Percentiles rank a stretch among this genome's conserved stretches.
phyloP scores from a whole-genome alignment of 2,888 invertebrate genomes.

The Aporophyla lueneburgensis region DNA sequence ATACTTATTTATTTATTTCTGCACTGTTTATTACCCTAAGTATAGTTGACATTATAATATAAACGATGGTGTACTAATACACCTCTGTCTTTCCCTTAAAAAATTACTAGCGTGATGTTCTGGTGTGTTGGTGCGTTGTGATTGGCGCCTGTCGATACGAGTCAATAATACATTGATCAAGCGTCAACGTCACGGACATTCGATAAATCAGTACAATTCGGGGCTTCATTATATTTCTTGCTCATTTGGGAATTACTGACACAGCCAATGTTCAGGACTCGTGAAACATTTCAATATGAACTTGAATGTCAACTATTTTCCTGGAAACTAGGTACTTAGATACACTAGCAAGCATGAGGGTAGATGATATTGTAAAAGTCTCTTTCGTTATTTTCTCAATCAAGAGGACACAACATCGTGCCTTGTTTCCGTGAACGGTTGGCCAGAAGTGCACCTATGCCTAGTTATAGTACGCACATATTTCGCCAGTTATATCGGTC shows the following conservation, averaged over 20 bases:
- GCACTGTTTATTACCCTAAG: too few species aligned
- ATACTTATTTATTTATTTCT: too few species aligned
- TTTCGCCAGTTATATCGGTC: too few species aligned
- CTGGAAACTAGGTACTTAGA: neutral
- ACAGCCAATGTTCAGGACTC: neutral
- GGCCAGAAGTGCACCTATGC: too few species aligned
- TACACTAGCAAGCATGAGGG: neutral
- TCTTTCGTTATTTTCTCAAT: neutral
- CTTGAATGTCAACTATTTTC: neutral
- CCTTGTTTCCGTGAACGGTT: too few species aligned
- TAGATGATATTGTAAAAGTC: neutral
- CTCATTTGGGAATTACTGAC: conserved; percentile 12
- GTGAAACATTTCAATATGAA: neutral
- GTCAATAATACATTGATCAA: conserved; percentile 35
- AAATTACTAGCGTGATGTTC: too few species aligned
- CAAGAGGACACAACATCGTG: too few species aligned
- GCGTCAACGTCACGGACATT: neutral
- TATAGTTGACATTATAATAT: too few species aligned
- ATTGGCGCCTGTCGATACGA: conserved; percentile 25
- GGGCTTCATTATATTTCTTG: conserved; percentile 27
- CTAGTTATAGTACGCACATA: too few species aligned
- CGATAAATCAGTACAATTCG: conserved; percentile 26
- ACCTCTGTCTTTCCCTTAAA: too few species aligned
- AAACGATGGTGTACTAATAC: too few species aligned
- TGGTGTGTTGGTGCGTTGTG: neutral